These are phyloP conservation scores for Lacerta viridis DNA, from an alignment of 2,797 vertebrate species.

Conservation along the genomic window DNA sequence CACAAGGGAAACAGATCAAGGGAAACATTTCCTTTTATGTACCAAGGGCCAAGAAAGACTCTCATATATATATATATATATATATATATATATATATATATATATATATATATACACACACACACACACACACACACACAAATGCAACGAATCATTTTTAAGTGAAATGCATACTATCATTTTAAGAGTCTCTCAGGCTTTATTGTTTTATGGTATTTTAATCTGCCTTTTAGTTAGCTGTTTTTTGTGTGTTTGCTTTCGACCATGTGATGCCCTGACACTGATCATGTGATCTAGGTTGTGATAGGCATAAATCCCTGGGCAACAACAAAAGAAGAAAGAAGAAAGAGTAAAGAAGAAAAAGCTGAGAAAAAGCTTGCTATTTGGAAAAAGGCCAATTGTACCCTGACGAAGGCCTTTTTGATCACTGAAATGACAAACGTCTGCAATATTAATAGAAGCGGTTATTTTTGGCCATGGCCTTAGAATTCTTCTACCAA, in stretches of 20 bases:
- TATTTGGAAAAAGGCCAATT: conserved; percentile 83
- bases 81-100: too few relatives aligned
- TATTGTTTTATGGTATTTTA: conserved; percentile 81
- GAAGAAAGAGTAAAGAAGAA: conserved; percentile 79
- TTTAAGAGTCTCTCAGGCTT: conserved; percentile 72
- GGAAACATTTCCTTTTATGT: conserved; percentile 53
- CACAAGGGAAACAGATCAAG: conserved; percentile 42
- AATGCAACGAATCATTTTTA: conserved; percentile 31
- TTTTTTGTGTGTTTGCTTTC: conserved; percentile 82
- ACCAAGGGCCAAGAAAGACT: conserved; percentile 46
- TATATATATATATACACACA: too few relatives aligned
- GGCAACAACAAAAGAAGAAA: conserved; percentile 85
- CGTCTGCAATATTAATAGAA: conserved; percentile 91
- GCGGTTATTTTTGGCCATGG: conserved; percentile 76
- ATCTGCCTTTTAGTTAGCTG: conserved; percentile 75
- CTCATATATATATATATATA: conserved; percentile 43
- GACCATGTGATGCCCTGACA: conserved; percentile 85
- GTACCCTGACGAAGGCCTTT: conserved; percentile 79
- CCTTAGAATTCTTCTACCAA: conserved; percentile 75
- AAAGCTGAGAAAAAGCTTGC: conserved; percentile 85
- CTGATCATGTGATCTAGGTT: conserved; percentile 84
- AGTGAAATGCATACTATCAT: conserved; percentile 20
- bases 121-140: neutral
- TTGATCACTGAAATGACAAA: conserved; percentile 89
- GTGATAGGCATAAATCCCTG: conserved; percentile 86